Base-by-base conservation (phyloP, 2,797 vertebrate genomes). In the Scleropages formosus region DNA sequence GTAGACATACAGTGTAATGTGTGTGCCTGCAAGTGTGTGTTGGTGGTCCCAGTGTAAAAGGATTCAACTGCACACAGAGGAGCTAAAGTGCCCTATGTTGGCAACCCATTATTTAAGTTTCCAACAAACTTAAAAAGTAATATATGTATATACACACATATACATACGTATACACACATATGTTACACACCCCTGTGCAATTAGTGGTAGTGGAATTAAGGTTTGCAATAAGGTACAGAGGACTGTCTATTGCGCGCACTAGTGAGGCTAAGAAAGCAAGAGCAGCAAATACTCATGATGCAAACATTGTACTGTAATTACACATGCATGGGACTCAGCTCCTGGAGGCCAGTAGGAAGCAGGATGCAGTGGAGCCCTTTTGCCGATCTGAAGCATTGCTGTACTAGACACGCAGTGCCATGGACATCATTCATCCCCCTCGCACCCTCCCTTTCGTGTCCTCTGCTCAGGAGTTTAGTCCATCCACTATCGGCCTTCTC, bases 51-150 rank as follows among this genome's bases (percentile, higher is more conserved):
- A 68, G 74, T 75, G 67, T 60, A 74, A 70, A 63, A 73, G 60
- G 65, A 16, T 62, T 12, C 66, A 82, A 68, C 44, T 81, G 65
- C 74, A 75, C 73, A 78, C 63, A 70, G 58, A 79, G 73, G 53
- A 78, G 70, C 74, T 79, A 75, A 81, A 80, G 78, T 75, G 78
- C 72, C 74, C 66, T 53, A 79, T 76, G 46, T 75, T 68, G 74
- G 58, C 26, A 47, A 24, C 58, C 60, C 60, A 46, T 62, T 61
- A 74, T 46, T 58, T 39, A 80, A 71, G 66, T 76, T 77, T 20
- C 31, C 64, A 75, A 78, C 69, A 16, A 73, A 73, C 75, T 73
- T 73, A 68, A 76, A 68, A 47, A 83, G 59, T n/a, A n/a, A 69
- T 58, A 12, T 58, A 10, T 64, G 18, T 58, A n/a, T 31, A 58